Conservation (phyloP, 2,113 vertebrate genomes). For the Camelus dromedarius region DNA sequence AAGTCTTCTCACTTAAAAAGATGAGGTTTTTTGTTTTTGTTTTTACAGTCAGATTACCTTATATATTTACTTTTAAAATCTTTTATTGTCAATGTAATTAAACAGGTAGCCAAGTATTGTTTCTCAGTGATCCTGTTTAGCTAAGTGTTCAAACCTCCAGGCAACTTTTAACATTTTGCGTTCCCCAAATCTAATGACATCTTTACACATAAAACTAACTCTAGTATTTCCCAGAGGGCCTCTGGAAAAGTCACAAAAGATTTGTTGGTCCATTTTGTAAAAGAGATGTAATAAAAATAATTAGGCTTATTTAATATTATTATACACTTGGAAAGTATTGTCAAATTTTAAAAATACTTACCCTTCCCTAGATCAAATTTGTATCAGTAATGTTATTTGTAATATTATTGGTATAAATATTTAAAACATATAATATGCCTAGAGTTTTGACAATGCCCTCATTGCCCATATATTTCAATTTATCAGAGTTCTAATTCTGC, state of each 20-base stretch:
- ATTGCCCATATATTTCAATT: neutral
- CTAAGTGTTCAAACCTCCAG: neutral
- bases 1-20: neutral
- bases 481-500: neutral
- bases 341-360: neutral
- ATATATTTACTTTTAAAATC: neutral
- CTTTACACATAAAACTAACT: neutral
- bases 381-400: neutral
- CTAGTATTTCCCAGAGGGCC: neutral
- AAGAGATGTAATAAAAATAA: neutral
- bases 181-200: neutral
- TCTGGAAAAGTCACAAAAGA: neutral
- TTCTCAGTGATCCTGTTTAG: neutral
- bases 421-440: neutral
- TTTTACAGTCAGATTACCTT: neutral
- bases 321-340: neutral
- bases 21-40: no score
- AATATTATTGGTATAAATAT: neutral
- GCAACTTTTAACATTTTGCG: neutral
- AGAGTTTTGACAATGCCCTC: neutral
- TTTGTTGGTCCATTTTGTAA: neutral
- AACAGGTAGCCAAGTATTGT: neutral
- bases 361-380: neutral
- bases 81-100: neutral
- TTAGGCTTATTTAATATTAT: neutral